phyloP scores from a whole-genome alignment of 2,797 vertebrate species.

The Heteromormyrus szaboi region DNA sequence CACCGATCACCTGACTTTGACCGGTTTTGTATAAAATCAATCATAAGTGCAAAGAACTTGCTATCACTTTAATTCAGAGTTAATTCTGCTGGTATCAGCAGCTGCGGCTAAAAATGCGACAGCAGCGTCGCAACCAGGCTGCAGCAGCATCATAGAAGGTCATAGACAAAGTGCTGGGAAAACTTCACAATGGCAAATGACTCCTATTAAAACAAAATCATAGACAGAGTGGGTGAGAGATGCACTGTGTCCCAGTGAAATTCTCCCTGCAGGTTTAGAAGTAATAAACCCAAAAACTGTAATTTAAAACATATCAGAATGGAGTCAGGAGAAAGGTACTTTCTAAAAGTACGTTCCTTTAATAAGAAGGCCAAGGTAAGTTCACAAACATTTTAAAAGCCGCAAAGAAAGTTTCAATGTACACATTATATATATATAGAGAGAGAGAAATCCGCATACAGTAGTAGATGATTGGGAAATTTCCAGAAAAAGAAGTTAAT shows the following conservation, averaged over 20 bases:
- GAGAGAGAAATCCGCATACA: neutral
- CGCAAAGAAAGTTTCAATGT: neutral
- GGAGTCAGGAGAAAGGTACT: neutral
- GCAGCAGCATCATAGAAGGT: neutral
- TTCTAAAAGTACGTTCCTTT: neutral
- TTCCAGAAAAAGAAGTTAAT: neutral
- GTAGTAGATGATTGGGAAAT: neutral
- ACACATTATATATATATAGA: neutral
- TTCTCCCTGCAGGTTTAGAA: neutral
- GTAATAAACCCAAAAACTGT: constrained; percentile 46
- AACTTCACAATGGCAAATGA: neutral
- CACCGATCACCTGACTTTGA: neutral
- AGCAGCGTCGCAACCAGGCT: neutral
- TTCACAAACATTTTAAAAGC: neutral
- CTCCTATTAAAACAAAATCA: neutral
- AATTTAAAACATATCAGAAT: constrained; percentile 34
- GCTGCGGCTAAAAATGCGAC: neutral
- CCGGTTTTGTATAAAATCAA: neutral
- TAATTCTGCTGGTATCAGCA: neutral
- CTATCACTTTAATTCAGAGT: neutral
- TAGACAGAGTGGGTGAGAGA: neutral
- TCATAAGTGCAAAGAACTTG: neutral
- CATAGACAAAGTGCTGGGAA: neutral
- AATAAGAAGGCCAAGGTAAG: neutral
- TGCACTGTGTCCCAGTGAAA: neutral